Evolutionary conservation across 1,140 invertebrate species (phyloP), one percentile per base, ranked within the genome.

Genomic region (Bombus cullumanus): DNA sequence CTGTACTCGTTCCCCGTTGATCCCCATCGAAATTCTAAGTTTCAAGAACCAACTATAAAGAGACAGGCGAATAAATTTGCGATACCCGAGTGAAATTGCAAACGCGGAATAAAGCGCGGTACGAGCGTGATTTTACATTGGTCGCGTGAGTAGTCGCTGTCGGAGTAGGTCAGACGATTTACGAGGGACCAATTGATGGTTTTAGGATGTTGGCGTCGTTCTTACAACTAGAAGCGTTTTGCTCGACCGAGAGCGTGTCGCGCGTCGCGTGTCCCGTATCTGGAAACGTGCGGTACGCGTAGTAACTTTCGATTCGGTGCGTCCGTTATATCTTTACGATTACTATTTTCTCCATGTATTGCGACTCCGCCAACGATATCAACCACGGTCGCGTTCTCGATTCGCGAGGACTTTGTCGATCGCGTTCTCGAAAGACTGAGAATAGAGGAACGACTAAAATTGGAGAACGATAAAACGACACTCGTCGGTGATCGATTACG

Each of bases 401-500:
- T 22, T 47, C 43, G 66, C 62, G n/a, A 79, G 41, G 41, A 77
- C 59, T 53, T n/a, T n/a, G 57, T 66, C 41, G 69, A 31, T 62
- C 74, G 82, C 62, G 3, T 12, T 69, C 13, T 53, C 37, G 43
- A 53, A 13, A 75, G n/a, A 74, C 68, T 62, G 41, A 34, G 47
- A 80, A 53, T 57, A 64, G 84, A 64, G 78, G 15, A 77, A 73
- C 68, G 41, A 53, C 66, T 57, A 68, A 69, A 73, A 31, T 39
- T 73, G 73, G 3, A n/a, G 15, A 37, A 83, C n/a, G 39, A 18
- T 8, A 28, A 47, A 82, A 57, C 34, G n/a, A 41, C 82, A 78
- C 66, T 78, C 41, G 3, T 59, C 18, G 64, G 9, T 28, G 74
- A 39, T n/a, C 28, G 25, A 28, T 64, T 37, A 31, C 74, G 43